Evolutionary conservation across 2,888 invertebrate species (phyloP), one percentile per base, ranked within the genome.

Genomic region (Gandaritis pyraliata): DNA sequence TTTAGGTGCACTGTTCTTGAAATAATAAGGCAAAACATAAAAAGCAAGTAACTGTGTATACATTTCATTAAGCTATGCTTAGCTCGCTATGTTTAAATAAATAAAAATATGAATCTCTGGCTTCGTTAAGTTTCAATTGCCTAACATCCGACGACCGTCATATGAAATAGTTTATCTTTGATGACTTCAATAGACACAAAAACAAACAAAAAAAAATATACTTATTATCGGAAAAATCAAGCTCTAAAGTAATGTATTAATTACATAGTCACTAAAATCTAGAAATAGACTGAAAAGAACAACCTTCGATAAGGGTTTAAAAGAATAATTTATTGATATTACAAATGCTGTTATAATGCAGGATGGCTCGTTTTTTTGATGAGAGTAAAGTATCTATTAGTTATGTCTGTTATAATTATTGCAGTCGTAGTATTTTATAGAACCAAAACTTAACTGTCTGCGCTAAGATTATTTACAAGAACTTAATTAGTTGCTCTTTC

Each of bases 401-500:
- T 23, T 1, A 23, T 23, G 23, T 23, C 29, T 23, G 23, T n/a
- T n/a, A n/a, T 1, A 0, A 38, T n/a, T 38, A n/a, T 12, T 13
- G 23, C 45, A 5, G 10, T 3, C n/a, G 2, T 36, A 23, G 38
- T 10, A n/a, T 13, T 54, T 23, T 46, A n/a, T 11, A 13, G 13
- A 46, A 47, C 18, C 8, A 13, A 10, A 33, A 18, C 38, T 38
- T 36, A 41, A 41, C 52, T 33, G 18, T 48, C 62, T 62, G 23
- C 49, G 54, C 50, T 58, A 62, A 54, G 58, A 58, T 58, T 58
- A 62, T 46, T 62, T 50, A 50, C 62, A 53, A 49, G 18, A 46
- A 38, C 38, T 58, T 62, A 62, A 62, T 62, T 62, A 58, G 62
- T 54, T 62, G 54, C 62, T 58, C 49, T 58, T 58, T 54, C 33